These are phyloP conservation scores for Drosophila subobscura DNA, from an alignment of 1,140 invertebrate species.

Conservation along the genomic window DNA sequence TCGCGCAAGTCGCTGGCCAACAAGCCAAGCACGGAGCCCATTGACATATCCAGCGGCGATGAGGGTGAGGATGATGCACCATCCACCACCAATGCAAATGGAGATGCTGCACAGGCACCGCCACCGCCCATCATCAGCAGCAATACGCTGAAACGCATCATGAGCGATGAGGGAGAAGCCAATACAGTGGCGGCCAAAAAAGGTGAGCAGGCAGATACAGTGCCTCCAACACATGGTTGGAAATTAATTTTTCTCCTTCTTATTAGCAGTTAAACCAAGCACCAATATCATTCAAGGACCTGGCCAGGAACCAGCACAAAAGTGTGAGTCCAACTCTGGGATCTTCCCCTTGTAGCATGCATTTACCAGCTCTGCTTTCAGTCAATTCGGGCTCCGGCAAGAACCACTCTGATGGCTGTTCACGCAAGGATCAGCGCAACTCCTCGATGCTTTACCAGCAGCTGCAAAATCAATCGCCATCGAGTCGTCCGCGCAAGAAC, in stretches of 20 bases:
- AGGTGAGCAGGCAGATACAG: constrained; percentile 13
- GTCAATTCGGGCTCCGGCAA: constrained; percentile 1
- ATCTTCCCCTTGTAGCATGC: background rate
- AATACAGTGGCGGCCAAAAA: constrained; percentile 40
- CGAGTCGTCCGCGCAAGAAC: constrained; percentile 32
- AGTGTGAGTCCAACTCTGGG: background rate
- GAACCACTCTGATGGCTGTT: constrained; percentile 21
- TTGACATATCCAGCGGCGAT: constrained; percentile 86
- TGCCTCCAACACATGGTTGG: too few species aligned
- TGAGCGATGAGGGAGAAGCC: constrained; percentile 6
- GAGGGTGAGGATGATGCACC: constrained; percentile 83
- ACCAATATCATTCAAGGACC: constrained; percentile 8
- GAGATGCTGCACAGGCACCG: background rate
- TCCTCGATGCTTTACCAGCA: constrained; percentile 12
- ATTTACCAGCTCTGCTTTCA: background rate
- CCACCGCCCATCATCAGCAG: background rate
- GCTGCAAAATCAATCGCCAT: background rate
- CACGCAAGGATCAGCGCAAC: constrained; percentile 18
- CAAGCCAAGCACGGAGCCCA: constrained; percentile 82
- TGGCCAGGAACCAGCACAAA: constrained; percentile 10
- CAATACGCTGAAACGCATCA: constrained; percentile 39
- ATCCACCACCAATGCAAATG: constrained; percentile 43
- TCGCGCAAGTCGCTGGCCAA: constrained; percentile 6
- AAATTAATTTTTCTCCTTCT: background rate
- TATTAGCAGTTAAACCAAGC: constrained; percentile 44